These are phyloP conservation scores for Florisuga fusca DNA, from an alignment of 2,797 vertebrate species.

Conservation along the genomic window DNA sequence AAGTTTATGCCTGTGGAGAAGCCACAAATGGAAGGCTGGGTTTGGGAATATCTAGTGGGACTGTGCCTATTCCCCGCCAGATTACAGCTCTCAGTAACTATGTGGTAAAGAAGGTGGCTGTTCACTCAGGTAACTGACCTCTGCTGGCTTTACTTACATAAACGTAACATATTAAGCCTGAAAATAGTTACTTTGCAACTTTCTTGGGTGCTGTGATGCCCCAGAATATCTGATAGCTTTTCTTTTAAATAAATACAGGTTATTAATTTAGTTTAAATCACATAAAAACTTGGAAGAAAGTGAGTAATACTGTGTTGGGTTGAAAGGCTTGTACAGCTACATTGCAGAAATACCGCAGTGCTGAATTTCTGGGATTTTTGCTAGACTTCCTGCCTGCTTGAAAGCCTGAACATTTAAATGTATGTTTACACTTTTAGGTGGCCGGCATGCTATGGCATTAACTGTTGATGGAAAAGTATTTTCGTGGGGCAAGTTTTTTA, in stretches of 20 bases:
- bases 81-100: slow-evolving; percentile 97
- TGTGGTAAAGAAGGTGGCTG: slow-evolving; percentile 98
- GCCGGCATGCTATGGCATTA: slow-evolving; percentile 95
- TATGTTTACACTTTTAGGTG: slow-evolving; percentile 78
- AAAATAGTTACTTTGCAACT: not conserved
- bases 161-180: not conserved
- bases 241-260: not conserved
- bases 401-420: not conserved
- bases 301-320: accelerated
- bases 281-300: not conserved
- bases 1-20: slow-evolving; percentile 97
- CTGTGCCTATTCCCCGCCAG: slow-evolving; percentile 95
- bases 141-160: not conserved
- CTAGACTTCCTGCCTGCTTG: not conserved
- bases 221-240: not conserved
- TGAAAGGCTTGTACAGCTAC: accelerated
- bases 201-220: not conserved
- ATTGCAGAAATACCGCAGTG: not conserved
- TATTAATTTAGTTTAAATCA: not conserved
- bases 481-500: slow-evolving; percentile 91
- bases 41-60: slow-evolving; percentile 94
- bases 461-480: slow-evolving; percentile 98
- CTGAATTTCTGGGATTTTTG: not conserved
- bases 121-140: slow-evolving; percentile 89
- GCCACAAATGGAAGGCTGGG: slow-evolving; percentile 96